Conservation (phyloP, 2,797 vertebrate genomes). For the Squalus acanthias region DNA sequence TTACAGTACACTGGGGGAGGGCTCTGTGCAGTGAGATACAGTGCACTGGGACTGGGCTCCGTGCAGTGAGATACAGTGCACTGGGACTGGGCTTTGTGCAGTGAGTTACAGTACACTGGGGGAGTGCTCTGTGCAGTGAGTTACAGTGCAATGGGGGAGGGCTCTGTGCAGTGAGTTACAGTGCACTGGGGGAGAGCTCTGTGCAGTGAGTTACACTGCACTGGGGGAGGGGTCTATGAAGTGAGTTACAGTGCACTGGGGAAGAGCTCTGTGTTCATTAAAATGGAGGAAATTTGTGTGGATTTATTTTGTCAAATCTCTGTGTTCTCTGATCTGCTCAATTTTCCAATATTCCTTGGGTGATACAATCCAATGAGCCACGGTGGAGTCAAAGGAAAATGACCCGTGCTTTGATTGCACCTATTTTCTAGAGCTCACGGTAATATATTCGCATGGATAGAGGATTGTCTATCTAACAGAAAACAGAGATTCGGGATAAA, state of each 20-base stretch:
- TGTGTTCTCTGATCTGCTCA: too few species aligned
- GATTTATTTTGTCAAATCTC: neutral
- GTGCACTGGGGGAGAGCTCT: neutral
- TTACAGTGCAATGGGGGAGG: neutral
- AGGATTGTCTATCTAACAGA: too few species aligned
- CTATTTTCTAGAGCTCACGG: neutral
- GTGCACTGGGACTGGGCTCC: neutral
- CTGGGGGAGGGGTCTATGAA: too few species aligned
- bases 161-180: neutral
- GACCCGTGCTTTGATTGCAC: neutral
- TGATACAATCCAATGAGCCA: neutral
- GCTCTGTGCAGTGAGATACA: too few species aligned
- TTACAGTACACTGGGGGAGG: neutral
- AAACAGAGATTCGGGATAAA: too few species aligned
- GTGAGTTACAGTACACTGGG: neutral
- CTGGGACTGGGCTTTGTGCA: too few species aligned
- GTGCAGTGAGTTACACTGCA: too few species aligned
- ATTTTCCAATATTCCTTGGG: neutral
- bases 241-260: neutral
- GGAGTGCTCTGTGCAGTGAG: neutral
- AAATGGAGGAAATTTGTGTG: neutral
- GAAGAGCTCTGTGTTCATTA: neutral
- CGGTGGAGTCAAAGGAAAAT: neutral
- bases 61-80: neutral
- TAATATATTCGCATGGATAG: too few species aligned